Percentiles rank a stretch among this genome's conserved stretches.
phyloP scores from a whole-genome alignment of 1,140 invertebrate genomes.

The Macrobrachium rosenbergii region DNA sequence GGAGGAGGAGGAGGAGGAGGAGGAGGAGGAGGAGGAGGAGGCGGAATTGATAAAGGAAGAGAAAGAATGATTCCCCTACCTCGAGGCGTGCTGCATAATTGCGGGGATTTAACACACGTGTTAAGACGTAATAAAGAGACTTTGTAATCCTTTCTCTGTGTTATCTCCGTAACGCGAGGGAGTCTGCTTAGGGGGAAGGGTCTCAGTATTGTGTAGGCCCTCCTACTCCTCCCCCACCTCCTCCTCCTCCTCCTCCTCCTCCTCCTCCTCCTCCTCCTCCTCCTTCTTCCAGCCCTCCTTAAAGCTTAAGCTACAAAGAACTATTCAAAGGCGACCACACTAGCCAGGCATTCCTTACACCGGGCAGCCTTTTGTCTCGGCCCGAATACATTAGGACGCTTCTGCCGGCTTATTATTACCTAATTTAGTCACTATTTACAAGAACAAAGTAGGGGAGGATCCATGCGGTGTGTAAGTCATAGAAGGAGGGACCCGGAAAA shows the following conservation, averaged over 20 bases:
- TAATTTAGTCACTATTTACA: constrained; percentile 63
- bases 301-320: constrained; percentile 26
- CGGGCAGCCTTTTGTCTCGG: constrained; percentile 12
- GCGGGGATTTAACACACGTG: too few species aligned
- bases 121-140: too few species aligned
- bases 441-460: constrained; percentile 61
- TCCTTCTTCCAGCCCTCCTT: neutral
- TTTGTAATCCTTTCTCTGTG: too few species aligned
- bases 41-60: constrained; percentile 2
- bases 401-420: constrained; percentile 60
- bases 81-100: neutral
- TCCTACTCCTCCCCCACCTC: neutral
- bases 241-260: neutral
- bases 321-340: constrained; percentile 21
- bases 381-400: constrained; percentile 59
- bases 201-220: neutral
- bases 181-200: too few species aligned
- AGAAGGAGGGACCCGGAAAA: constrained; percentile 8
- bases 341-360: neutral
- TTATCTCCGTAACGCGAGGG: too few species aligned
- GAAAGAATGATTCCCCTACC: neutral
- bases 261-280: neutral
- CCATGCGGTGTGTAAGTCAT: constrained; percentile 51
- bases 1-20: neutral
- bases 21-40: constrained; percentile 15